A percentile compares a stretch with the other conserved stretches of the same genome.
Conservation (phyloP, 2,888 invertebrate genomes). For the Rhaphigaster nebulosa region DNA sequence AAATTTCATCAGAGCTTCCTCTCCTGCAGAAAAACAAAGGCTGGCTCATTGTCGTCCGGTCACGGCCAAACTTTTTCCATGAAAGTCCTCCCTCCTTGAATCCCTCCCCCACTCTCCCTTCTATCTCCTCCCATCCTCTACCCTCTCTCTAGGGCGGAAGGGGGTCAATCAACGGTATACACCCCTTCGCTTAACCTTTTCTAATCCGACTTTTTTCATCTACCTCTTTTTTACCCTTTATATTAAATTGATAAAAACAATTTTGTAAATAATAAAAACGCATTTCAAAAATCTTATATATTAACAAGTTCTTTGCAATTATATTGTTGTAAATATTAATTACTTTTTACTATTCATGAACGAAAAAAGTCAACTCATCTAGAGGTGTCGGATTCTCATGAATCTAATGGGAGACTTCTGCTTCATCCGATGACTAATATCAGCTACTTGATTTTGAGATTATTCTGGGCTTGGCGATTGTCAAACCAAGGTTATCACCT, state of each 20-base stretch:
- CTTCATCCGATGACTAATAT: too few species aligned
- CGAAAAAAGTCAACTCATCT: too few species aligned
- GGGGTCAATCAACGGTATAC: conserved; percentile 41
- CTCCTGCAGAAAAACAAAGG: conserved; percentile 64
- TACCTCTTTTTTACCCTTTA: not conserved
- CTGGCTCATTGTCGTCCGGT: conserved; percentile 45
- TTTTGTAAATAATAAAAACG: too few species aligned
- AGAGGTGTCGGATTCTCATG: too few species aligned
- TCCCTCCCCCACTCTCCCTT: not conserved
- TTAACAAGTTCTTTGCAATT: too few species aligned
- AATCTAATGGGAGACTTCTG: too few species aligned
- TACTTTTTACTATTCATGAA: too few species aligned
- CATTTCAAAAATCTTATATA: too few species aligned
- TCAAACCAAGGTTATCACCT: too few species aligned
- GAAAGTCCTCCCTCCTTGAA: conserved; percentile 18
- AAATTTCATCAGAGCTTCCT: conserved; percentile 65
- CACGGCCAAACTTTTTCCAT: conserved; percentile 52
- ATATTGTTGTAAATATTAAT: too few species aligned
- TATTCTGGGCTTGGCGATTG: too few species aligned
- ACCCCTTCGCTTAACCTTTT: conserved; percentile 31
- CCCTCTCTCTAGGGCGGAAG: conserved; percentile 24
- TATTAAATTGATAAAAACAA: not conserved
- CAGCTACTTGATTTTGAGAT: too few species aligned
- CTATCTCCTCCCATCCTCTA: not conserved
- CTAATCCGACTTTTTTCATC: conserved; percentile 19